Conservation (phyloP, 1,140 invertebrate species). For the Drosophila gunungcola region DNA sequence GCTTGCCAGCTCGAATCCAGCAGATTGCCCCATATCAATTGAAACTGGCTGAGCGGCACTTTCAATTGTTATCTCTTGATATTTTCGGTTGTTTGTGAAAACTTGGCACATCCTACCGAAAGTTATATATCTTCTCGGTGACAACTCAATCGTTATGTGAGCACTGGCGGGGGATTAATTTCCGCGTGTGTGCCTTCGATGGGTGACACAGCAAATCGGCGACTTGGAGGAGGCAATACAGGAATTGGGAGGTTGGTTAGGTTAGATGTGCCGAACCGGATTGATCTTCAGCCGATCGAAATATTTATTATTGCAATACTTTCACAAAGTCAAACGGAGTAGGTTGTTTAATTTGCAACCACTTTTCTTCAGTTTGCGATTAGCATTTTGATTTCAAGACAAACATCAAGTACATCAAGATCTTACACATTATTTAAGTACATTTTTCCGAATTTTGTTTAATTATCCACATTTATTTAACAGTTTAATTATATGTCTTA, state of each 20-base stretch:
- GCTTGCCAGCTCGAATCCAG: constrained; percentile 46
- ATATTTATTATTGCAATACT: constrained; percentile 14
- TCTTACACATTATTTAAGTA: neutral
- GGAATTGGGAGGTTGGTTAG: constrained; percentile 25
- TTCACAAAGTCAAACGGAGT: constrained; percentile 19
- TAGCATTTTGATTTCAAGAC: neutral
- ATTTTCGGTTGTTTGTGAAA: constrained; percentile 25
- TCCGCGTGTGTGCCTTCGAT: constrained; percentile 31
- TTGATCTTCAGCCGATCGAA: constrained; percentile 32
- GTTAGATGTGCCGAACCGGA: constrained; percentile 28
- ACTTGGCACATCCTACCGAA: constrained; percentile 37
- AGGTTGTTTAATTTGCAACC: constrained; percentile 5
- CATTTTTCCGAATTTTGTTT: neutral
- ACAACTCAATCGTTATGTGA: constrained; percentile 53
- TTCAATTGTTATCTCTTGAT: constrained; percentile 60
- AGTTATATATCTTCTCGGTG: constrained; percentile 42
- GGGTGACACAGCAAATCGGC: constrained; percentile 32
- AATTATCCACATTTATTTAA: constrained; percentile 10
- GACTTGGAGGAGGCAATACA: constrained; percentile 32
- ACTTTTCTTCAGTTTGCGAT: neutral
- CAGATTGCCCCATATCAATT: constrained; percentile 72
- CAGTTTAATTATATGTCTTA: constrained; percentile 2
- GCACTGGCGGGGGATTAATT: constrained; percentile 36
- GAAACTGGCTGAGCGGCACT: constrained; percentile 48
- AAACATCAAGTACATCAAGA: neutral